Evolutionary conservation across 2,888 invertebrate genomes (phyloP).

Genomic region (Heliconius erato): DNA sequence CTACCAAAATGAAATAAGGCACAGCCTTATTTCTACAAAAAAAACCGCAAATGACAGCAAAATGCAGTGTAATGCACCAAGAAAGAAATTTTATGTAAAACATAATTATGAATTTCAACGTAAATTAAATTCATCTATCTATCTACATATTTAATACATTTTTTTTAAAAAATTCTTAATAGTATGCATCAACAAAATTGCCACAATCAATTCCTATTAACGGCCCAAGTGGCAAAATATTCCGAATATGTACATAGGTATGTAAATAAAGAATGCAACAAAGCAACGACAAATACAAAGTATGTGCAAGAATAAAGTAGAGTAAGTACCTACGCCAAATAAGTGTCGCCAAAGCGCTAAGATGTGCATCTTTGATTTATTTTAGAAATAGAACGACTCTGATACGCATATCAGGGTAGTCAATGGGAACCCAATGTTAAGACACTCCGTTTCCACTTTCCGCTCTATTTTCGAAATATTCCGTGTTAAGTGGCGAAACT

Average conservation of each 20-base stretch:
- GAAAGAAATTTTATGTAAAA: neutral
- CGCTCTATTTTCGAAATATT: neutral
- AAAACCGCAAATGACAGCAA: too few relatives aligned
- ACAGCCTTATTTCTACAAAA: too few relatives aligned
- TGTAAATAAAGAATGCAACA: conserved; percentile 31
- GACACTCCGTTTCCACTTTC: too few relatives aligned
- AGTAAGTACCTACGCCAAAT: neutral
- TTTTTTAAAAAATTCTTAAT: neutral
- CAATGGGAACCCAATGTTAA: too few relatives aligned
- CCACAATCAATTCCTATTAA: conserved; percentile 26
- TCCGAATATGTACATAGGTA: conserved; percentile 21
- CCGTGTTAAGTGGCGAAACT: neutral
- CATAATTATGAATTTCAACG: neutral
- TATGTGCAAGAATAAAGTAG: conserved; percentile 18
- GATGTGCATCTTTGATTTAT: conserved; percentile 1
- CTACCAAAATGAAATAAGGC: too few relatives aligned
- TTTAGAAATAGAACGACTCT: neutral
- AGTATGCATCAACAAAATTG: neutral
- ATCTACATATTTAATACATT: neutral
- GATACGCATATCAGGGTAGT: too few relatives aligned
- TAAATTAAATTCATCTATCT: neutral
- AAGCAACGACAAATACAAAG: conserved; percentile 20
- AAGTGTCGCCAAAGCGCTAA: neutral
- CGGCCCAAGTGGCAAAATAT: conserved; percentile 28
- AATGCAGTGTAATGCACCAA: neutral